Evolutionary conservation across 1,140 invertebrate species (phyloP), one percentile per base, ranked within the genome.

Genomic region (Bradynema listronoti): DNA sequence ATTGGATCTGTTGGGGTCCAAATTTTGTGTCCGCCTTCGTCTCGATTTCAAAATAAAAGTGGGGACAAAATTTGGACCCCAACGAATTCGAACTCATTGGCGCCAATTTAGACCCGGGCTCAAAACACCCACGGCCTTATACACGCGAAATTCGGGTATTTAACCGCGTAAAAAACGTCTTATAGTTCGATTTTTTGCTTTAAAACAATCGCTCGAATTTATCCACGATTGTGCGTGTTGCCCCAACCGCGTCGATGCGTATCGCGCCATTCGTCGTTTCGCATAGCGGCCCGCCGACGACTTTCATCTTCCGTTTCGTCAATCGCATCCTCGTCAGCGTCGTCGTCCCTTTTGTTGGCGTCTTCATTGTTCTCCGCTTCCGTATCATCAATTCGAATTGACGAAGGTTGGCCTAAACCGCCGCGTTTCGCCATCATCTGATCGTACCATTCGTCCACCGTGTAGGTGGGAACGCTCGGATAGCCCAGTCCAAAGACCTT

Each of bases 381-480:
- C 22, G 33, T 47, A 39, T 47, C 46, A 30, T 43, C 34, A 19
- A 43, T 53, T 9, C 49, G 19, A 43, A 25, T 30, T 43, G 39
- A 49, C 11, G 49, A 34, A 22, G 47, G 52, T 45, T 6, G 24
- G 25, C 66, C 62, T 61, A 72, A 88, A 83, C 85, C 83, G 73
- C 89, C 89, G 47, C 88, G 86, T 55, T 83, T 81, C 0, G 90
- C 84, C n/a, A n/a, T n/a, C 67, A 90, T 84, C 79, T 93, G 84
- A 46, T 93, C 86, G 79, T 93, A 95, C 81, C 96, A 95, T 80
- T 97, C 92, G 73, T 94, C 86, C 0, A 98, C 87, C 0, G 90
- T 91, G 80, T 91, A 82, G 1, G 88, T 85, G 0, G 93, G 91
- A 56, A 95, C 77, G 74, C 88, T 87, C 0, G 92, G 92, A 84